Percentiles rank a stretch among this genome's conserved stretches.
These are phyloP conservation scores for Melanogrammus aeglefinus DNA, from an alignment of 2,797 vertebrate genomes.

Conservation along the genomic window DNA sequence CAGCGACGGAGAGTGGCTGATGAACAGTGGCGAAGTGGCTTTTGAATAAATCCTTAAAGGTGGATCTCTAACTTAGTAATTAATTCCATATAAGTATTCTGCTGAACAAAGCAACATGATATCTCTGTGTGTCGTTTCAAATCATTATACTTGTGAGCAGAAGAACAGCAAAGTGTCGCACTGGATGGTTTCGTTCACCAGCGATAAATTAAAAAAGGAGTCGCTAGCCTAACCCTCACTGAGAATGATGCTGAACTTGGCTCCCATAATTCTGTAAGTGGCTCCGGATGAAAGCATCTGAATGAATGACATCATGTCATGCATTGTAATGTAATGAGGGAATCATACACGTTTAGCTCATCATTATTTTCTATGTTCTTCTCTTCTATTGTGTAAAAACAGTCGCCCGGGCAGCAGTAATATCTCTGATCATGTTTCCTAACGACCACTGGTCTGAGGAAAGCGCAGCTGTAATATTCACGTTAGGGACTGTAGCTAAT, in stretches of 20 bases:
- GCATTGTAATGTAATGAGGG: neutral
- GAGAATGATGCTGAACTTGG: neutral
- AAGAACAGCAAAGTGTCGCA: neutral
- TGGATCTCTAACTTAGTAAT: neutral
- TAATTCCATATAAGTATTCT: neutral
- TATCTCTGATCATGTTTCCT: neutral
- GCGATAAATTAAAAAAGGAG: neutral
- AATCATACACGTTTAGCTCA: neutral
- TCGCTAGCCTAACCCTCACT: neutral
- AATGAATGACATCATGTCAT: neutral
- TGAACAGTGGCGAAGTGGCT: neutral
- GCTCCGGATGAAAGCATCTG: neutral
- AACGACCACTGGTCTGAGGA: neutral
- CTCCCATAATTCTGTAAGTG: neutral
- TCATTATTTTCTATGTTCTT: neutral
- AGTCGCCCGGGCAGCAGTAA: neutral
- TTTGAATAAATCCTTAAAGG: neutral
- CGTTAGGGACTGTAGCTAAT: constrained; percentile 20
- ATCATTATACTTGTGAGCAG: neutral
- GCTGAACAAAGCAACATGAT: neutral
- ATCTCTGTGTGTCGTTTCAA: neutral
- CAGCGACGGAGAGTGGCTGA: neutral
- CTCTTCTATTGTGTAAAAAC: neutral
- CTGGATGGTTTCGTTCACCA: neutral
- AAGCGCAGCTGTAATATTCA: constrained; percentile 36